Evolutionary conservation across 2,797 vertebrate genomes (phyloP).

Genomic region (Dipus sagitta): DNA sequence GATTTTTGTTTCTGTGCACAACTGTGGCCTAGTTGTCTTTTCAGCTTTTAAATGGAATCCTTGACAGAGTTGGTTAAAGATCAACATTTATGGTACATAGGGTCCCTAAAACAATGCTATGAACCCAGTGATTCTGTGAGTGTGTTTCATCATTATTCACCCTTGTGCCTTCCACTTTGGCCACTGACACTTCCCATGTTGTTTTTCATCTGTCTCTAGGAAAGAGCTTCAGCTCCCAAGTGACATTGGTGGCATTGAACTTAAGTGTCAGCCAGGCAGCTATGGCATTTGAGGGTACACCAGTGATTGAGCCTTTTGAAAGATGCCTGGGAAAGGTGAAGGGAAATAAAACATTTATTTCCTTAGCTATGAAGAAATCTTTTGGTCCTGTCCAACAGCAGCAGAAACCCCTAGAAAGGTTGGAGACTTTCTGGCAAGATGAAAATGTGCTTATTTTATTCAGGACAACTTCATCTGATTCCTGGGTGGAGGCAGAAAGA

Average conservation of each 20-base stretch:
- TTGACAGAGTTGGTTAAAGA: conserved; percentile 60
- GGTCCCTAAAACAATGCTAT: neutral
- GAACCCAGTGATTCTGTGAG: neutral
- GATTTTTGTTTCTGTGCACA: conserved; percentile 75
- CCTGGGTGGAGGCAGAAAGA: neutral
- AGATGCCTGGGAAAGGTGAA: conserved; percentile 2
- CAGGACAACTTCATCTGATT: neutral
- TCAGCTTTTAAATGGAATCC: conserved; percentile 49
- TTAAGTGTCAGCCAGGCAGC: neutral
- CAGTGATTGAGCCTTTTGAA: conserved; percentile 23
- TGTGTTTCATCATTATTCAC: neutral
- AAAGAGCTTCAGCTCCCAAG: neutral
- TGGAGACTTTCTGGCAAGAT: conserved; percentile 35
- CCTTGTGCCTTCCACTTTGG: neutral
- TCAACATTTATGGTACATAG: conserved; percentile 15
- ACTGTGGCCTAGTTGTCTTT: conserved; percentile 49
- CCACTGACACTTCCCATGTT: neutral
- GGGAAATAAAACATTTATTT: conserved; percentile 18
- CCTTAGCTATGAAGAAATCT: conserved; percentile 40
- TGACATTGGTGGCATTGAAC: neutral
- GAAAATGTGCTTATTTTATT: conserved; percentile 33
- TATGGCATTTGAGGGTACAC: neutral
- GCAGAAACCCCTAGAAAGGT: conserved; percentile 30
- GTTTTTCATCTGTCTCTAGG: conserved; percentile 26
- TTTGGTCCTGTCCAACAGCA: conserved; percentile 30